Conservation (phyloP, 2,797 vertebrate genomes). For the Mallotus villosus region DNA sequence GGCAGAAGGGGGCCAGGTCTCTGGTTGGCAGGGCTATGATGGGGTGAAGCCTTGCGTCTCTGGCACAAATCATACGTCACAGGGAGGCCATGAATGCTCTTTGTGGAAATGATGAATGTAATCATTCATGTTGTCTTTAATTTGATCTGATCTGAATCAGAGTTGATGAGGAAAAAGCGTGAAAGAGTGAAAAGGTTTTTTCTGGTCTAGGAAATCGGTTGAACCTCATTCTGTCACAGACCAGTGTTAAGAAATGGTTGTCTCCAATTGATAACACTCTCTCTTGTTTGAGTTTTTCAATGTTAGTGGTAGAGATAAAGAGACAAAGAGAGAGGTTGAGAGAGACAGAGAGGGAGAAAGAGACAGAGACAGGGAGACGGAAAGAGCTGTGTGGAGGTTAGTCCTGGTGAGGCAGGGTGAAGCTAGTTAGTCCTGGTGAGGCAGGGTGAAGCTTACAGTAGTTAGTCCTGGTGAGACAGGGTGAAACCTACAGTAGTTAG, state of each 20-base stretch:
- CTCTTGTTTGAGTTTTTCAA: too few relatives aligned
- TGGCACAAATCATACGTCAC: slow-evolving; percentile 52
- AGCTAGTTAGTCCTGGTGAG: too few relatives aligned
- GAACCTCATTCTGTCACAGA: too few relatives aligned
- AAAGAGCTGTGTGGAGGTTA: neutral
- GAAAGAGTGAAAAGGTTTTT: slow-evolving; percentile 26
- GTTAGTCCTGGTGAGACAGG: too few relatives aligned
- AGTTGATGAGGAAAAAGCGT: slow-evolving; percentile 48
- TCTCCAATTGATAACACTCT: slow-evolving; percentile 12
- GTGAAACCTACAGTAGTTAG: too few relatives aligned
- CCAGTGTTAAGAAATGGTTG: neutral
- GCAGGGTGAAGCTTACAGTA: too few relatives aligned
- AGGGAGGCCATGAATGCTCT: slow-evolving; percentile 56
- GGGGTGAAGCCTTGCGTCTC: slow-evolving; percentile 52
- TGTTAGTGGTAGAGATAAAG: neutral
- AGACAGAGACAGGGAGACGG: neutral
- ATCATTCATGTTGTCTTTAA: slow-evolving; percentile 64
- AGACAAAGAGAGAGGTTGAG: neutral
- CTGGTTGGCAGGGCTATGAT: slow-evolving; percentile 45
- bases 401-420: too few relatives aligned
- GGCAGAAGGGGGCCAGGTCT: slow-evolving; percentile 21
- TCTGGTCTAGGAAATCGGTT: slow-evolving; percentile 22
- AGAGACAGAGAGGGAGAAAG: neutral
- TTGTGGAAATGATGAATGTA: slow-evolving; percentile 71
- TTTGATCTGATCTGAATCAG: slow-evolving; percentile 41